Percentiles rank a stretch among this genome's conserved stretches.
Conservation (phyloP, 2,888 invertebrate species). For the Chelonus formosanus region DNA sequence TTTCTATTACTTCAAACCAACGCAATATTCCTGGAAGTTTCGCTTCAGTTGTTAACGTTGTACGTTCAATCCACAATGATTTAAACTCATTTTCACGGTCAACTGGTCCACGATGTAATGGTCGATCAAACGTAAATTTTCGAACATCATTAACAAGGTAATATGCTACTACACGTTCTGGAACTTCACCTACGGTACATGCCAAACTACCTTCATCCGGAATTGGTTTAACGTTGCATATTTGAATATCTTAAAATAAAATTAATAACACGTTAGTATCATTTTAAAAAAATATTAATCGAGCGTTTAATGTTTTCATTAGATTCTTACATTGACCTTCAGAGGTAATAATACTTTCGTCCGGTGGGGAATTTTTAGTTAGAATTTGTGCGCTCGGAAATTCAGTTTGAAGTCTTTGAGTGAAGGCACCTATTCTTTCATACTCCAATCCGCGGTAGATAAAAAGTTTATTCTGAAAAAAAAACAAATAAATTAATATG, state of each 20-base stretch:
- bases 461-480: constrained; percentile 87
- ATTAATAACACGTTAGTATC: too few relatives aligned
- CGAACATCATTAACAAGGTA: constrained; percentile 92
- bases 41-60: constrained; percentile 82
- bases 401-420: constrained; percentile 90
- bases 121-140: constrained; percentile 89
- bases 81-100: constrained; percentile 97
- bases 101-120: constrained; percentile 86
- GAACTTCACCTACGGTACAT: constrained; percentile 73
- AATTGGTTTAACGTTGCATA: constrained; percentile 92
- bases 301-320: not conserved
- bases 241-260: constrained; percentile 80
- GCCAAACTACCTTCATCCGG: constrained; percentile 73
- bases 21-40: constrained; percentile 91
- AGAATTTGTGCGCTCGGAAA: constrained; percentile 94
- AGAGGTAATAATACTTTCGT: constrained; percentile 84
- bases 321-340: constrained; percentile 78
- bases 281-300: too few relatives aligned
- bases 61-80: constrained; percentile 94
- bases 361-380: constrained; percentile 90
- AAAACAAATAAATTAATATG: constrained; percentile 26
- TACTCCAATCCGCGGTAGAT: constrained; percentile 95
- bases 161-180: constrained; percentile 87
- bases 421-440: constrained; percentile 93
- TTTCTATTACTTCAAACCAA: constrained; percentile 91